A percentile compares a stretch with the other conserved stretches of the same genome.
Conservation (phyloP, 2,113 vertebrate species). For the Ardeotis arabs region DNA sequence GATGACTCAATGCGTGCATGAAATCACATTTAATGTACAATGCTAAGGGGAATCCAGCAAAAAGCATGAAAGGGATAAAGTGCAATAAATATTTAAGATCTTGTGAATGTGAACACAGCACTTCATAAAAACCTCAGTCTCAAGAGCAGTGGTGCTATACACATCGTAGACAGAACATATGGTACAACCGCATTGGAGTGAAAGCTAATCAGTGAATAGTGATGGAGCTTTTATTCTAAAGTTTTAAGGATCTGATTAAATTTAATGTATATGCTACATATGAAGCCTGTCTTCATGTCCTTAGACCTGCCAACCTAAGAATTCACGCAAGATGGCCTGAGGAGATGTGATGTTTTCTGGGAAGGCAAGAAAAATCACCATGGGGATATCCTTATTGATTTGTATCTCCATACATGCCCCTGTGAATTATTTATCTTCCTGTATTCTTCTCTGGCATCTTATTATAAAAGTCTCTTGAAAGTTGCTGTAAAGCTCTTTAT, state of each 20-base stretch:
- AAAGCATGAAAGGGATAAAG: not conserved
- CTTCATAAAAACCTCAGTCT: not conserved
- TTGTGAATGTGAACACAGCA: not conserved
- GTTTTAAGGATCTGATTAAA: not conserved
- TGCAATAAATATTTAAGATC: not conserved
- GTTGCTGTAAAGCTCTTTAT: not conserved
- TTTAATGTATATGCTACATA: not conserved
- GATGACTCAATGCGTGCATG: not conserved
- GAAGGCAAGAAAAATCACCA: not conserved
- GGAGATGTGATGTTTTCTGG: not conserved
- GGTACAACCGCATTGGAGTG: not conserved
- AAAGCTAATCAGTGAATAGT: not conserved
- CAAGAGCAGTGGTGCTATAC: not conserved
- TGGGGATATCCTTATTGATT: not conserved
- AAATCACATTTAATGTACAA: not conserved
- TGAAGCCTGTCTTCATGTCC: not conserved
- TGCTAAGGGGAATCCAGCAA: not conserved
- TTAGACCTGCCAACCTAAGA: not conserved
- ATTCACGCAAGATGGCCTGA: not conserved
- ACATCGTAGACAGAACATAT: not conserved
- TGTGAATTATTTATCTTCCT: conserved; percentile 50
- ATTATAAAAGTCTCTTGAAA: not conserved
- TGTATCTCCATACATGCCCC: not conserved
- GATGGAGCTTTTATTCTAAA: not conserved
- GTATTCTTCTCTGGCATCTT: not conserved